Conservation (phyloP, 2,888 invertebrate genomes). For the Tigriopus californicus region DNA sequence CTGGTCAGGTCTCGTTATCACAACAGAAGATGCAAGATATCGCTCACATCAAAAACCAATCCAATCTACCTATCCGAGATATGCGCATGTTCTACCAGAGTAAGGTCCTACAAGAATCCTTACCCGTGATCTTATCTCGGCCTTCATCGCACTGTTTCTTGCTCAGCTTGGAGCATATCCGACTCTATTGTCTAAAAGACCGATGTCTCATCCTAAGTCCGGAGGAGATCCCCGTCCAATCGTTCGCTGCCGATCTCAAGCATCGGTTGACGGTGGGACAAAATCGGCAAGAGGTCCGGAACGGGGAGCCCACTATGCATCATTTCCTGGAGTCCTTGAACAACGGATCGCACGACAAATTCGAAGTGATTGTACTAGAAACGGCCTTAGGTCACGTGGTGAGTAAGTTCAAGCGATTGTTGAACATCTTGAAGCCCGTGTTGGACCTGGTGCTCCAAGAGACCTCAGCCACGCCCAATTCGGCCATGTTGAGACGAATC, state of each 20-base stretch:
- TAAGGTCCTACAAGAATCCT: too few species aligned
- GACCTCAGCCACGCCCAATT: neutral
- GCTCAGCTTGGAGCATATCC: neutral
- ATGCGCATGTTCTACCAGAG: neutral
- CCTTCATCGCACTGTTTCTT: neutral
- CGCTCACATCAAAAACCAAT: too few species aligned
- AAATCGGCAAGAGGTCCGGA: neutral
- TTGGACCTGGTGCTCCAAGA: constrained; percentile 1
- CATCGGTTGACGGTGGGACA: too few species aligned
- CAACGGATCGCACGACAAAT: neutral
- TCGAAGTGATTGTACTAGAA: constrained; percentile 4
- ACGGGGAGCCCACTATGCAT: too few species aligned
- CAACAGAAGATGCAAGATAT: too few species aligned
- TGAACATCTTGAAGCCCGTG: neutral
- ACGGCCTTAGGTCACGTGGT: neutral
- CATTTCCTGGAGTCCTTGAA: too few species aligned
- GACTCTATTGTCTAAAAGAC: neutral
- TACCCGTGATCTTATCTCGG: neutral
- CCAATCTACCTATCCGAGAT: neutral
- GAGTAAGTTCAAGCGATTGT: neutral
- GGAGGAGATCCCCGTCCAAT: neutral
- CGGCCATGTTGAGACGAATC: neutral
- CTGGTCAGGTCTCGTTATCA: too few species aligned
- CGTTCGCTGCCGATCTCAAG: neutral
- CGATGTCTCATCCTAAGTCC: neutral